Evolutionary conservation across 2,888 invertebrate genomes (phyloP).

Genomic region (Coecobrya sp.): DNA sequence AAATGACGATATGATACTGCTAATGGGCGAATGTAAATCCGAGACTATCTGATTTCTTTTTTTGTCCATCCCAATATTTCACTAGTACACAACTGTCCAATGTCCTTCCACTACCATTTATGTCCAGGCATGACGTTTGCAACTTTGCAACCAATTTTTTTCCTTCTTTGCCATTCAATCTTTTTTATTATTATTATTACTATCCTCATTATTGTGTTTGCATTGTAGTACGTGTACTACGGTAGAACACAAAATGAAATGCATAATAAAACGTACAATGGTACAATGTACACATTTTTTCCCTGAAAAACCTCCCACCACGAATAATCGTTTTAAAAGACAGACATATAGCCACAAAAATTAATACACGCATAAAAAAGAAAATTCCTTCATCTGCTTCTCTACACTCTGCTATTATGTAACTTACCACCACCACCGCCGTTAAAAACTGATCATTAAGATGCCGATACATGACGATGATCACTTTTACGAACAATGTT

Average conservation of each 20-base stretch:
- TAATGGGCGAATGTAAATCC: conserved; percentile 24
- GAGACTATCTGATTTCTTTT: conserved; percentile 13
- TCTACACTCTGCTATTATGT: background rate
- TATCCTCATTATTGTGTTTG: background rate
- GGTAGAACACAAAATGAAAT: background rate
- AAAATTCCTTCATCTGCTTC: background rate
- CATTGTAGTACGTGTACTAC: background rate
- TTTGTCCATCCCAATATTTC: conserved; percentile 37
- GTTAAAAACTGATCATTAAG: background rate
- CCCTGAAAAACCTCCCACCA: conserved; percentile 51
- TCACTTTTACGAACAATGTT: background rate
- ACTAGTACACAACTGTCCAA: conserved; percentile 23
- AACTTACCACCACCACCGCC: background rate
- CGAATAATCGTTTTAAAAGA: conserved; percentile 24
- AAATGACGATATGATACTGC: background rate
- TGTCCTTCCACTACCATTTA: conserved; percentile 53
- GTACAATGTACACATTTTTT: conserved; percentile 23
- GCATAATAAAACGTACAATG: background rate
- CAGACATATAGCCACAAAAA: conserved; percentile 35
- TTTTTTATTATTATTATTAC: background rate
- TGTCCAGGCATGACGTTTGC: conserved; percentile 50
- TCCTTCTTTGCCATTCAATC: background rate
- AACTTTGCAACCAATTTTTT: conserved; percentile 44
- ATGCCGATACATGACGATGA: too few species aligned
- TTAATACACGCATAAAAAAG: background rate